Evolutionary conservation across 2,113 vertebrate species (phyloP), one percentile per base, ranked within the genome.

Genomic region (Vombatus ursinus): DNA sequence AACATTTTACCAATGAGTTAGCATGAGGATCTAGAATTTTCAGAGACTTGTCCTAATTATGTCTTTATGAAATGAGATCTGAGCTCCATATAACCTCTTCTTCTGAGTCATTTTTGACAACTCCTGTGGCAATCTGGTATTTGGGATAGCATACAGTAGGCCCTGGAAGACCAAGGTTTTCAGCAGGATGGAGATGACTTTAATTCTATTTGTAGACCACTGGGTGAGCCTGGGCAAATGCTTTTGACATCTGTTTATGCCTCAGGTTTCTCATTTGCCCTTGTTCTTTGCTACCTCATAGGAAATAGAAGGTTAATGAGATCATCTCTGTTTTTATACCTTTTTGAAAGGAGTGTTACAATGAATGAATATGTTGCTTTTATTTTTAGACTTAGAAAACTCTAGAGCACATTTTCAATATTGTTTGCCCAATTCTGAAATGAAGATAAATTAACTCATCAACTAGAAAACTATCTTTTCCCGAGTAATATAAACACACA

Each of bases 231-330:
- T 26, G 91, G 90, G 90, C 90, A 84, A 84, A 44, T 50, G 90
- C 11, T 28, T 90, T 50, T 90, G 90, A 90, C 90, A 44, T 44
- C 90, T 90, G 90, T 90, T 90, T 44, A 50, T 48, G 48, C 28
- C 90, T 90, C 90, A 90, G 90, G 90, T 90, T 90, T 50, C 48
- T 90, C 90, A 16, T 90, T 50, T 90, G 90, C 90, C 90, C 49
- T 48, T 90, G 90, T 49, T 22, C 48, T 12, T 28, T 90, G 49
- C 49, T 90, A 49, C 90, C 90, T 90, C 47, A 90, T 26, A 90
- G 49, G 49, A 90, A 49, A 50, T 11, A 49, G 91, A 57, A 54
- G 25, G 91, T 92, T 54, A 92, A 92, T 92, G 91, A 93, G 48
- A 50, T 77, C 8, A 3, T 51, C 49, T n/a, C 31, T 93, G 54